These are phyloP conservation scores for Gobio occitaniae DNA, from an alignment of 2,797 vertebrate genomes.

Conservation along the genomic window DNA sequence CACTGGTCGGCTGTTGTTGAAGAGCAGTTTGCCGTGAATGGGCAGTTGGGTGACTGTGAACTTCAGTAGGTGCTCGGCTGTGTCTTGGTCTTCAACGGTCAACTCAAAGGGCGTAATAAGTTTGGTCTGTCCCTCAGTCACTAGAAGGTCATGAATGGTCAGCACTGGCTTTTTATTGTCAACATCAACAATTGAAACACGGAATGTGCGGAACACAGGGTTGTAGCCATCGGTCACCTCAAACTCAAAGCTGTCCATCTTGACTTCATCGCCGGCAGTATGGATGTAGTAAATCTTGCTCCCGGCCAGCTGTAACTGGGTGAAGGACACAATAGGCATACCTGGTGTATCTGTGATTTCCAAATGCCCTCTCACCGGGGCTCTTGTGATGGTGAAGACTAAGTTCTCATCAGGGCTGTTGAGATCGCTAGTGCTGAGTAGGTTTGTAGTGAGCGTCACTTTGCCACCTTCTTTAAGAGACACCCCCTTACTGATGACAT, in stretches of 20 bases:
- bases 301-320: conserved; percentile 91
- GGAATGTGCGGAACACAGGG: conserved; percentile 93
- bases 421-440: conserved; percentile 93
- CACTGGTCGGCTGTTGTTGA: conserved; percentile 80
- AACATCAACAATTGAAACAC: conserved; percentile 91
- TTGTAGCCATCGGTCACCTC: conserved; percentile 95
- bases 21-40: conserved; percentile 87
- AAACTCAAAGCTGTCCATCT: conserved; percentile 98
- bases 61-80: conserved; percentile 81
- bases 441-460: conserved; percentile 91
- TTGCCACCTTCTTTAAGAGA: conserved; percentile 92
- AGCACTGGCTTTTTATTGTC: conserved; percentile 96
- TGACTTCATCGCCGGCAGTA: conserved; percentile 93
- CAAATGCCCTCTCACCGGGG: conserved; percentile 90
- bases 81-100: conserved; percentile 92
- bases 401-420: conserved; percentile 95
- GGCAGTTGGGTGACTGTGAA: conserved; percentile 89
- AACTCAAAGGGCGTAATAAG: conserved; percentile 95
- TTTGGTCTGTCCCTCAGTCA: conserved; percentile 88
- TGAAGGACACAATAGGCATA: conserved; percentile 87
- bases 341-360: conserved; percentile 90
- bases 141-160: conserved; percentile 84
- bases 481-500: conserved; percentile 95
- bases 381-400: conserved; percentile 89
- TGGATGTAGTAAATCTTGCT: conserved; percentile 96